Base-by-base conservation (phyloP, 2,888 invertebrate species). In the Blera fallax region DNA sequence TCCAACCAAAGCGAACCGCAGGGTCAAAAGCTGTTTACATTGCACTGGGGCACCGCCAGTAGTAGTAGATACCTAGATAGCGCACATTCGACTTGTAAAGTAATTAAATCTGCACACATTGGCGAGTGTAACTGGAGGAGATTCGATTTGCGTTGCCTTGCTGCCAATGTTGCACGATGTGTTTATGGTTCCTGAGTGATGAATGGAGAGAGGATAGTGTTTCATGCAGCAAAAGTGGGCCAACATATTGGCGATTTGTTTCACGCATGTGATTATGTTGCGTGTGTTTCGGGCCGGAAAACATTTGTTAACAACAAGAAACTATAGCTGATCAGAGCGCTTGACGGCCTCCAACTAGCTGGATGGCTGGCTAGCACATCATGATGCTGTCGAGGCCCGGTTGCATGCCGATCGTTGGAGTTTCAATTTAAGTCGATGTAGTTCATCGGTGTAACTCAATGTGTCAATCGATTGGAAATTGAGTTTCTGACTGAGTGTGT, bases 191-290 rank as follows among this genome's bases (percentile, higher is more conserved):
- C 80, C 43, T 70, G 74, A 80, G 74, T 84, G 84, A 80, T 80
- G 80, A 84, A 80, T 74, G 80, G 69, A 14, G 40, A n/a, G 34
- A 21, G 70, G 69, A 82, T 77, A 37, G 76, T 65, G 43, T 76
- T 82, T 76, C 65, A 65, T 62, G 50, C 16, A 21, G 24, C 34
- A 64, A 45, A 84, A 80, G 50, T 84, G 64, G 84, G 84, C 80
- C 84, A 84, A 74, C 74, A 80, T 84, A 80, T 74, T 80, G 84
- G 84, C 84, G 84, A 84, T 80, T 84, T 84, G 80, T 84, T 84
- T 79, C 74, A 84, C 84, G 84, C 84, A 84, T 80, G 84, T 74
- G 84, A 84, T 84, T 84, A 80, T 80, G 84, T 84, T 84, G 84
- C 84, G 84, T 84, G 84, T 70, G 73, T 70, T 74, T 27, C 52